These are phyloP conservation scores for Ophion ventricosus DNA, from an alignment of 2,888 invertebrate genomes.

Conservation along the genomic window DNA sequence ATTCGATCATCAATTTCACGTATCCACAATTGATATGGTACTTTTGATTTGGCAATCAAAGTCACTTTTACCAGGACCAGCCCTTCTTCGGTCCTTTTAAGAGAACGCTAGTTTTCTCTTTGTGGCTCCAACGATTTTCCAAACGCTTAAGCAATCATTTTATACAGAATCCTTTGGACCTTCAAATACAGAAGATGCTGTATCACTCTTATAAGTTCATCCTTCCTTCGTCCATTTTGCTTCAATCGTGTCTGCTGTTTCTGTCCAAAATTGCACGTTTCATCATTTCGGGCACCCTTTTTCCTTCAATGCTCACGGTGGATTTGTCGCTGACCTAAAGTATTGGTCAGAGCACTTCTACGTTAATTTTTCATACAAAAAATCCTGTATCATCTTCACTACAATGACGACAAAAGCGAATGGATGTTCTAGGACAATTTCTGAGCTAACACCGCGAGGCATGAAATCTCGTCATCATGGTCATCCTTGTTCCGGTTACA, in stretches of 20 bases:
- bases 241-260: not conserved
- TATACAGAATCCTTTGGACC: not conserved
- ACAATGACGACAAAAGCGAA: slow-evolving; percentile 31
- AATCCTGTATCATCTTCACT: too few relatives aligned
- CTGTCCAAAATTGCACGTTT: not conserved
- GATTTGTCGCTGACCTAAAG: not conserved
- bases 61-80: not conserved
- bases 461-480: slow-evolving; percentile 65
- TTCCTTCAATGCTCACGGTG: not conserved
- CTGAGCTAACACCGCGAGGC: slow-evolving; percentile 73
- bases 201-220: not conserved
- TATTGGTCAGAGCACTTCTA: not conserved
- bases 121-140: not conserved
- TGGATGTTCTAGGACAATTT: slow-evolving; percentile 64
- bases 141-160: not conserved
- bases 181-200: not conserved
- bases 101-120: not conserved
- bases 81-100: not conserved
- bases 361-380: too few relatives aligned
- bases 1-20: not conserved
- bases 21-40: not conserved
- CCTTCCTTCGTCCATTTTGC: not conserved
- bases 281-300: not conserved
- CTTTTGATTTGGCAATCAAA: not conserved
- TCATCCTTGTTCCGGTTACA: slow-evolving; percentile 33